Evolutionary conservation across 2,113 vertebrate species (phyloP).

Genomic region (Pipra filicauda): DNA sequence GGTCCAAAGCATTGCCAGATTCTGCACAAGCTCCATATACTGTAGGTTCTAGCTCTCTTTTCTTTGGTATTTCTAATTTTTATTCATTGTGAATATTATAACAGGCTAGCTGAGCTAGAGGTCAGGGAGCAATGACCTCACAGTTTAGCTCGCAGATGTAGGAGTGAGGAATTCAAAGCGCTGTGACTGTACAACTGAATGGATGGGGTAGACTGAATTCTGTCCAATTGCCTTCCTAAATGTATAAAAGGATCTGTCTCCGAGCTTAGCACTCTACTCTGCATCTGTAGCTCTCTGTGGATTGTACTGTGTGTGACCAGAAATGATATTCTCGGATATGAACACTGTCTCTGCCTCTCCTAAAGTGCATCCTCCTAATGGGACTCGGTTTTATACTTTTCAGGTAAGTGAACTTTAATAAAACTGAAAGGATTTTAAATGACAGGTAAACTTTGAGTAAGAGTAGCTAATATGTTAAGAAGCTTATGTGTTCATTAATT

Average conservation of each 20-base stretch:
- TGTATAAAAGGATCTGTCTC: slow-evolving; percentile 76
- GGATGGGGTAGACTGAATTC: slow-evolving; percentile 77
- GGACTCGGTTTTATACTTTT: slow-evolving; percentile 95
- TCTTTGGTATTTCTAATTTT: slow-evolving; percentile 52
- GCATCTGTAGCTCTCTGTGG: slow-evolving; percentile 77
- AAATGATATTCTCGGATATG: slow-evolving; percentile 99
- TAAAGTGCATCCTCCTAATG: slow-evolving; percentile 96
- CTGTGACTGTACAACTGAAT: slow-evolving; percentile 42
- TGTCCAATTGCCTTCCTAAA: slow-evolving; percentile 64
- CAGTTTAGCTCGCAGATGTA: slow-evolving; percentile 58
- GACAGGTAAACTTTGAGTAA: slow-evolving; percentile 57
- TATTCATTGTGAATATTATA: slow-evolving; percentile 10
- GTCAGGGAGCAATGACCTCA: slow-evolving; percentile 53
- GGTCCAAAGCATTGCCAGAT: slow-evolving; percentile 82
- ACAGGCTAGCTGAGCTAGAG: slow-evolving; percentile 56
- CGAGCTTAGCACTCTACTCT: slow-evolving; percentile 67
- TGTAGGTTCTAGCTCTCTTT: slow-evolving; percentile 67
- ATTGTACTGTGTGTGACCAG: slow-evolving; percentile 80
- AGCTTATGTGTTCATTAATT: slow-evolving; percentile 1
- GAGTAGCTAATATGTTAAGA: slow-evolving; percentile 2
- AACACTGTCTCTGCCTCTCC: slow-evolving; percentile 92
- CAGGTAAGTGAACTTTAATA: slow-evolving; percentile 87
- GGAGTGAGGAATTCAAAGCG: slow-evolving; percentile 60
- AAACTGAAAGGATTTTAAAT: slow-evolving; percentile 29
- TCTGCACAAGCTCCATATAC: slow-evolving; percentile 72